These are phyloP conservation scores for Caenorhabditis brenneri DNA, from an alignment of 1,140 invertebrate genomes.

Conservation along the genomic window DNA sequence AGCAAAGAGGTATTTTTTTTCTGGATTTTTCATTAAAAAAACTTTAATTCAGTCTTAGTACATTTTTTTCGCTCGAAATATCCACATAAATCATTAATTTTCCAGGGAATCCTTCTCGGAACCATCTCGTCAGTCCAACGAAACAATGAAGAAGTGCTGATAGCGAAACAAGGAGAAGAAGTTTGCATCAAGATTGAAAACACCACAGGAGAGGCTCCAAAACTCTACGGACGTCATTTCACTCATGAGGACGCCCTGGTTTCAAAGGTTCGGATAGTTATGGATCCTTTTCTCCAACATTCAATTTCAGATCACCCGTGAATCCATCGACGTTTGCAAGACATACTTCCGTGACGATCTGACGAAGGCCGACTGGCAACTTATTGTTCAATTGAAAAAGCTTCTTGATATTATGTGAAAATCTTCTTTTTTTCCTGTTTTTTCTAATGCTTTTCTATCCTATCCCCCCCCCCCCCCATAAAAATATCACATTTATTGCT, in stretches of 20 bases:
- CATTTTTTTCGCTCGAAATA: background rate
- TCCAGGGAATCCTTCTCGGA: slow-evolving; percentile 90
- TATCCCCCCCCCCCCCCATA: background rate
- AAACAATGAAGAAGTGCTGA: slow-evolving; percentile 82
- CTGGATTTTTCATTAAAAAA: background rate
- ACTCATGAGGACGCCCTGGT: slow-evolving; percentile 91
- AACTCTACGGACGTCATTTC: slow-evolving; percentile 97
- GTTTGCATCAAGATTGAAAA: slow-evolving; percentile 98
- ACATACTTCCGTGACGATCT: slow-evolving; percentile 98
- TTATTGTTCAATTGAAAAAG: slow-evolving; percentile 98
- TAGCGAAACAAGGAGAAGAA: slow-evolving; percentile 91
- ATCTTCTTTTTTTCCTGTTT: background rate
- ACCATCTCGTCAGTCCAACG: slow-evolving; percentile 90
- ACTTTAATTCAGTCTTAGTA: too few species aligned
- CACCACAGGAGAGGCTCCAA: slow-evolving; percentile 91
- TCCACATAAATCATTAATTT: slow-evolving; percentile 60
- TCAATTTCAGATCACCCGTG: slow-evolving; percentile 88
- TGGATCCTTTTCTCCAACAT: too few species aligned
- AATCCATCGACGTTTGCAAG: slow-evolving; percentile 98
- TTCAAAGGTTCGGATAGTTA: slow-evolving; percentile 88
- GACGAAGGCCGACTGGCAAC: slow-evolving; percentile 91
- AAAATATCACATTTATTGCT: too few species aligned
- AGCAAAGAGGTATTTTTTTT: slow-evolving; percentile 82
- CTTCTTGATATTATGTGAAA: slow-evolving; percentile 90
- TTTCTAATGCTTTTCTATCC: background rate